These are phyloP conservation scores for Camponotus floridanus DNA, from an alignment of 1,140 invertebrate genomes.

Conservation along the genomic window DNA sequence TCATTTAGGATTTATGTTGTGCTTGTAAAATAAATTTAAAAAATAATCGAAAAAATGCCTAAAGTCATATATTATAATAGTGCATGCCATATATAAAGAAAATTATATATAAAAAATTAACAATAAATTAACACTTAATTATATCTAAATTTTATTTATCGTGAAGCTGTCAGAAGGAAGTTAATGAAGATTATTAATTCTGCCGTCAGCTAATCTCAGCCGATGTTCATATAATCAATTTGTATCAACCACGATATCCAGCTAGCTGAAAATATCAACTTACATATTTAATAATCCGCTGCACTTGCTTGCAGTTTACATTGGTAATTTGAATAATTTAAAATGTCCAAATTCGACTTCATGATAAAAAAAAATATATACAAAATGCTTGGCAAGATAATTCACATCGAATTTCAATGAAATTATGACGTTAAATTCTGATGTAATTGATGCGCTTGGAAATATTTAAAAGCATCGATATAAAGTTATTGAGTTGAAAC, in stretches of 20 bases:
- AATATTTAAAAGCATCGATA: not conserved
- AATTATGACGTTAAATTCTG: not conserved
- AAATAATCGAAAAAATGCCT: too few relatives aligned
- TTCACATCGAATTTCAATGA: not conserved
- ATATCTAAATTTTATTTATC: too few relatives aligned
- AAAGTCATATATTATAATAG: too few relatives aligned
- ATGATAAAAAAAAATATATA: constrained; percentile 15
- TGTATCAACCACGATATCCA: constrained; percentile 43
- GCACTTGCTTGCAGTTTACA: constrained; percentile 54
- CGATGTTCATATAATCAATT: constrained; percentile 58
- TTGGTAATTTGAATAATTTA: constrained; percentile 33
- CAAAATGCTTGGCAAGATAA: not conserved
- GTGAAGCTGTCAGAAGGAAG: too few relatives aligned
- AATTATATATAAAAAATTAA: too few relatives aligned
- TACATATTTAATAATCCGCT: constrained; percentile 44
- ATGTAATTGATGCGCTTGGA: not conserved
- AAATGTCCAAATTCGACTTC: constrained; percentile 5
- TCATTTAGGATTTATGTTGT: too few relatives aligned
- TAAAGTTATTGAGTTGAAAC: not conserved
- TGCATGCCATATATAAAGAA: too few relatives aligned
- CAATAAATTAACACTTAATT: too few relatives aligned
- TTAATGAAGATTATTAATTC: constrained; percentile 58
- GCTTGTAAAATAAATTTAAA: too few relatives aligned
- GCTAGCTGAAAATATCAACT: constrained; percentile 55
- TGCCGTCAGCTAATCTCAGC: constrained; percentile 77